Evolutionary conservation across 2,888 invertebrate genomes (phyloP), one percentile per base, ranked within the genome.

Genomic region (Branchipolynoe longqiensis): DNA sequence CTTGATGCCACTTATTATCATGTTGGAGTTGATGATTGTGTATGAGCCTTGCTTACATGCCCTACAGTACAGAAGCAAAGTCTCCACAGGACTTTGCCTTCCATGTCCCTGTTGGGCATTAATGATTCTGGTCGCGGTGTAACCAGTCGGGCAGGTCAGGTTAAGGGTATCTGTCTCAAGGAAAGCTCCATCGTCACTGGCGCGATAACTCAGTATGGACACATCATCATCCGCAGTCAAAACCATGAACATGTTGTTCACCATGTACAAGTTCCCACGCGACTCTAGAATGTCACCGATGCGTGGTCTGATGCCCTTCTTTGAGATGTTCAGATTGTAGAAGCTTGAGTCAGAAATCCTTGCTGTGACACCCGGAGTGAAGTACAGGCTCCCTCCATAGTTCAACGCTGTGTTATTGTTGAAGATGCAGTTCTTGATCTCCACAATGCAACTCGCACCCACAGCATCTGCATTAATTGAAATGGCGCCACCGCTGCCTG

Each of bases 401-500:
- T 82, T 82, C 58, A 38, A 22, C 18, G 82, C 82, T 3, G 82
- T 58, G 58, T 82, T 82, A 38, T 82, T 82, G n/a, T 58, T 25
- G 36, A 82, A 82, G n/a, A 31, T 1, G 36, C 58, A 82, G 14
- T 58, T 38, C 36, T 31, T 31, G 12, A 82, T 82, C 36, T 58
- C 38, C 1, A 28, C 82, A 31, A 58, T 36, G 36, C 82, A 82
- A n/a, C 58, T 38, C 6, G 33, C 82, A 1, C 33, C 59, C 8
- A 22, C 38, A 22, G 38, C 58, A n/a, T 38, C 58, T 0, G 58
- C 58, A 25, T 82, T 82, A 2, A 82, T 59, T 14, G 58, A 33
- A 1, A 82, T 36, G n/a, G 82, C 59, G 1, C 82, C 82, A 14
- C 82, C 82, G n/a, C 82, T 82, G 58, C 82, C 82, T 14, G 82